These are phyloP conservation scores for Bacillus rossius DNA, from an alignment of 1,140 invertebrate genomes.

Conservation along the genomic window DNA sequence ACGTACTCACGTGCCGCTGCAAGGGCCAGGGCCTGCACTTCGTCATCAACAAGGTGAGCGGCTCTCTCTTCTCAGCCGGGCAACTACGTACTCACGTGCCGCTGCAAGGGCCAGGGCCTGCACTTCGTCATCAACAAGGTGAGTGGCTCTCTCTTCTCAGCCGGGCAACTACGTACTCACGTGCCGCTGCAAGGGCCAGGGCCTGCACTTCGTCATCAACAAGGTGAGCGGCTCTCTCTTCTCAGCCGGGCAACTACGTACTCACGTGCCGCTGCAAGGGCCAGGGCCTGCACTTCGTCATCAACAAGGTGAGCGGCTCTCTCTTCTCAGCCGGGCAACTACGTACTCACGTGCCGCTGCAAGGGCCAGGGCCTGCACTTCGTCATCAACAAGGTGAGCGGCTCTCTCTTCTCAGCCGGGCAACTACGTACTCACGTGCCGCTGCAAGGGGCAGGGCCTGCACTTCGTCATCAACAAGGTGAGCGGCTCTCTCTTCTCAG, in stretches of 20 bases:
- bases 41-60: conserved; percentile 88
- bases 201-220: conserved; percentile 91
- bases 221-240: conserved; percentile 88
- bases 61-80: conserved; percentile 89
- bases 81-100: conserved; percentile 87
- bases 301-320: conserved; percentile 91
- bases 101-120: conserved; percentile 68
- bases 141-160: conserved; percentile 84
- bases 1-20: conserved; percentile 82
- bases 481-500: conserved; percentile 84
- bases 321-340: conserved; percentile 88
- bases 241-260: conserved; percentile 90
- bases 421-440: conserved; percentile 87
- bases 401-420: conserved; percentile 89
- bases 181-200: conserved; percentile 68
- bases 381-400: conserved; percentile 88
- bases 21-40: conserved; percentile 80
- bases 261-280: conserved; percentile 77
- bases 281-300: conserved; percentile 84
- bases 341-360: conserved; percentile 82
- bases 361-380: conserved; percentile 80
- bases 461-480: conserved; percentile 95
- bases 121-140: conserved; percentile 95
- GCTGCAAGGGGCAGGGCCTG: conserved; percentile 68
- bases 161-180: conserved; percentile 92